These are phyloP conservation scores for Brachypodius melanocephalos DNA, from an alignment of 2,113 vertebrate species.

Conservation along the genomic window DNA sequence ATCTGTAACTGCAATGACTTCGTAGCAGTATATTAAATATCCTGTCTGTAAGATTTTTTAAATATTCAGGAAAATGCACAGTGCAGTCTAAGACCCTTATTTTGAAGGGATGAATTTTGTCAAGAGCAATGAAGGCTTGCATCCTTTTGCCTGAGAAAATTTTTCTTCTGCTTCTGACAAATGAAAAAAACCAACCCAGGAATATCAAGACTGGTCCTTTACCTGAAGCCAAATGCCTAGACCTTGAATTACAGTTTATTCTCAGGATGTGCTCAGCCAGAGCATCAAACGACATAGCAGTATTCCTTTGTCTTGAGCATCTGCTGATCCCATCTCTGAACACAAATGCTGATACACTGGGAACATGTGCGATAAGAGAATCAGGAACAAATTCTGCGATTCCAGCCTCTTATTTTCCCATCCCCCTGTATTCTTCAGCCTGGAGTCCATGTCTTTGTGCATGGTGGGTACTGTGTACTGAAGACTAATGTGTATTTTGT, in stretches of 20 bases:
- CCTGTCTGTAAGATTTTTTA: not conserved
- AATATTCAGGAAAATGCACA: not conserved
- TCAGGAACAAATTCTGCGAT: not conserved
- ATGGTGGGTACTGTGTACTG: not conserved
- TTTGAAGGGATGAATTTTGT: not conserved
- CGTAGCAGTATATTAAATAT: not conserved
- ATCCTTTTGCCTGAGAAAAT: not conserved
- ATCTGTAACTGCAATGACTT: not conserved
- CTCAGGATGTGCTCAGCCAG: not conserved
- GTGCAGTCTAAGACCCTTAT: not conserved
- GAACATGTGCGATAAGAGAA: not conserved
- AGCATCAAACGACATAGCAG: not conserved
- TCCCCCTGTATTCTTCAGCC: not conserved
- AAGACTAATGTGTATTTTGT: not conserved
- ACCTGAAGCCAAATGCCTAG: not conserved
- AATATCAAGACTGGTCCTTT: not conserved
- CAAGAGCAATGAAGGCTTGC: not conserved
- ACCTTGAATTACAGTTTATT: not conserved
- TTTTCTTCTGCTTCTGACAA: not conserved
- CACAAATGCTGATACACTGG: not conserved
- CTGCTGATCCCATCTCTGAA: not conserved
- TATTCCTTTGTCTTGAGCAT: not conserved
- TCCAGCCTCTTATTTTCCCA: not conserved
- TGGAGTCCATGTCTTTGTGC: not conserved
- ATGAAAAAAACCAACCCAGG: not conserved